Evolutionary conservation across 2,113 vertebrate genomes (phyloP).

Genomic region (Seriola dumerili): DNA sequence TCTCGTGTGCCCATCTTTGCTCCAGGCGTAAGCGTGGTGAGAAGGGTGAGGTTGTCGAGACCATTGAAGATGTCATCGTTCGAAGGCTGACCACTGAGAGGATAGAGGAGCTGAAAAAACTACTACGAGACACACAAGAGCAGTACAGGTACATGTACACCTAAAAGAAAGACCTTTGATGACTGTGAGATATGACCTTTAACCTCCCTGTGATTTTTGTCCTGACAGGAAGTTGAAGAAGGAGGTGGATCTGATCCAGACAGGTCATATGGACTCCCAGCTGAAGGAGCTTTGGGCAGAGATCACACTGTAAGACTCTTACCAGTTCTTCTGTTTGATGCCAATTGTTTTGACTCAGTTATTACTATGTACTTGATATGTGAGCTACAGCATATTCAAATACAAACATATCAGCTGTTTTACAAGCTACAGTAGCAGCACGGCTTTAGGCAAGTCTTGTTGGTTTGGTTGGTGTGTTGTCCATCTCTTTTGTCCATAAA

Average conservation of each 20-base stretch:
- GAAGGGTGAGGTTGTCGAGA: slow-evolving; percentile 98
- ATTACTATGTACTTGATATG: background rate
- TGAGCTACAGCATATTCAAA: background rate
- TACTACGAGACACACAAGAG: slow-evolving; percentile 97
- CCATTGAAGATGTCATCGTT: slow-evolving; percentile 98
- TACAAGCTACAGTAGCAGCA: no score
- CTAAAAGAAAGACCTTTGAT: background rate
- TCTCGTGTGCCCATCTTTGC: background rate
- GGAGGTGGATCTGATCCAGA: slow-evolving; percentile 96
- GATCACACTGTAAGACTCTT: slow-evolving; percentile 88
- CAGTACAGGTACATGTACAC: slow-evolving; percentile 89
- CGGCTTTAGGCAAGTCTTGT: no score
- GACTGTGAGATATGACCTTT: background rate
- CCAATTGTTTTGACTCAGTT: background rate
- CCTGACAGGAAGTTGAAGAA: slow-evolving; percentile 93
- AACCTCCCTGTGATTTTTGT: slow-evolving; percentile 28
- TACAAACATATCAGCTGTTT: no score
- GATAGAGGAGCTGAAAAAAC: slow-evolving; percentile 97
- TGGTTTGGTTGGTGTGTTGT: no score
- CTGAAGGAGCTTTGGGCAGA: slow-evolving; percentile 96
- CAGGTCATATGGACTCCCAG: slow-evolving; percentile 94
- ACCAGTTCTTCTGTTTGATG: background rate
- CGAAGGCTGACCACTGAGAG: slow-evolving; percentile 94
- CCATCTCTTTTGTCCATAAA: no score
- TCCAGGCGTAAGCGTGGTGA: slow-evolving; percentile 96